Percentiles rank a stretch among this genome's conserved stretches.
phyloP scores from a whole-genome alignment of 2,888 invertebrate species.

The Sinohyriopsis cumingii region DNA sequence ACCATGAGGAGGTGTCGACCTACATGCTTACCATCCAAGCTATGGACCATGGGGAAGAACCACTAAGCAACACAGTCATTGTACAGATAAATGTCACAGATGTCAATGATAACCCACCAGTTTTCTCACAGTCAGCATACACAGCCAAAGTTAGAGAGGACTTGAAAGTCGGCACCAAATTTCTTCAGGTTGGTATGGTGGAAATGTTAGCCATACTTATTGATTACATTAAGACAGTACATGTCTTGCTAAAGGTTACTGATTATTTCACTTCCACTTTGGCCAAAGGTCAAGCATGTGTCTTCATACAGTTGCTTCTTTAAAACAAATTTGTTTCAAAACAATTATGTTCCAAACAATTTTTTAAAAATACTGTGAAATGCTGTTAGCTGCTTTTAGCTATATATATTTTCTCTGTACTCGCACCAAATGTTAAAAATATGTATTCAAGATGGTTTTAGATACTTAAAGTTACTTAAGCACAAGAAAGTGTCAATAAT shows the following conservation, averaged over 20 bases:
- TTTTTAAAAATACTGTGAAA: too few relatives aligned
- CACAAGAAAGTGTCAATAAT: too few relatives aligned
- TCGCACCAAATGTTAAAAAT: too few relatives aligned
- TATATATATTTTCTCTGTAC: too few relatives aligned
- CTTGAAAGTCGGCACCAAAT: conserved; percentile 79
- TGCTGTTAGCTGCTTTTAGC: too few relatives aligned
- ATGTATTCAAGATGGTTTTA: too few relatives aligned
- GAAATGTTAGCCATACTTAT: neutral
- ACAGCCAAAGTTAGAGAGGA: conserved; percentile 79
- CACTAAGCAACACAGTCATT: conserved; percentile 89
- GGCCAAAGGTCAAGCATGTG: too few relatives aligned
- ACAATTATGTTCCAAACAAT: too few relatives aligned
- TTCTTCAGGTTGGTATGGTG: conserved; percentile 77
- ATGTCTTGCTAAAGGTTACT: neutral
- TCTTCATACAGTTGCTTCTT: too few relatives aligned
- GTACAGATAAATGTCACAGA: conserved; percentile 82
- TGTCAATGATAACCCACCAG: conserved; percentile 67
- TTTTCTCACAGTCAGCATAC: conserved; percentile 61
- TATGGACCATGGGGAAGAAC: conserved; percentile 89
- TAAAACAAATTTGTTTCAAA: too few relatives aligned
- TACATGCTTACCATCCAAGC: conserved; percentile 93
- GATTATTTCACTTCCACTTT: too few relatives aligned
- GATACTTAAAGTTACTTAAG: too few relatives aligned
- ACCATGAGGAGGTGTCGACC: conserved; percentile 89
- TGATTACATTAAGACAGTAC: neutral